These are phyloP conservation scores for Lateolabrax maculatus DNA, from an alignment of 2,797 vertebrate species.

Conservation along the genomic window DNA sequence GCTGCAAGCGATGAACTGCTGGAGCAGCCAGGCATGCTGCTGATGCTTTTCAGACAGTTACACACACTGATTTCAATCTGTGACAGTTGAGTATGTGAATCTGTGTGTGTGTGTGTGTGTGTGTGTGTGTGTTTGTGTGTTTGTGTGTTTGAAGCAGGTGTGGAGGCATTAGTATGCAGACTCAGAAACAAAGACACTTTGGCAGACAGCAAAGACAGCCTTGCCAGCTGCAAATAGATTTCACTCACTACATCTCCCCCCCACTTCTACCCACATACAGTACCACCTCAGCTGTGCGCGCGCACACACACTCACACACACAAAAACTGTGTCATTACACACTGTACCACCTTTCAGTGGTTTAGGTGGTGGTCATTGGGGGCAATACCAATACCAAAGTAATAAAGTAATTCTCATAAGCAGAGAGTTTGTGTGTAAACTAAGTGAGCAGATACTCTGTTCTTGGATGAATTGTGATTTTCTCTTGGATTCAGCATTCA, in stretches of 20 bases:
- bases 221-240: conserved; percentile 63
- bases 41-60: conserved; percentile 45
- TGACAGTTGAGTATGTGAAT: conserved; percentile 3
- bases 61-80: conserved; percentile 13
- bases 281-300: not conserved
- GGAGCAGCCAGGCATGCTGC: conserved; percentile 42
- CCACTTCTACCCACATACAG: conserved; percentile 21
- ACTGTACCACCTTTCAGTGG: conserved; percentile 11
- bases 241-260: conserved; percentile 33
- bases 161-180: conserved; percentile 61
- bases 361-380: not conserved
- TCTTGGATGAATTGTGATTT: not conserved
- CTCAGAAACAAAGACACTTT: conserved; percentile 56
- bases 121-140: not conserved
- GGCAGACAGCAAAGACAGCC: conserved; percentile 45
- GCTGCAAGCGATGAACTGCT: conserved; percentile 35
- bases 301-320: conserved; percentile 11
- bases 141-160: conserved; percentile 45
- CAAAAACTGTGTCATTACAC: not conserved
- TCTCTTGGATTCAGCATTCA: not conserved
- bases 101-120: not conserved
- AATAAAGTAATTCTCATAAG: too few species aligned
- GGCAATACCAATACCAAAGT: too few species aligned
- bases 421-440: conserved; percentile 32
- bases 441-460: conserved; percentile 12